Base-by-base conservation (phyloP, 2,113 vertebrate species). In the Halcyon malimbica region DNA sequence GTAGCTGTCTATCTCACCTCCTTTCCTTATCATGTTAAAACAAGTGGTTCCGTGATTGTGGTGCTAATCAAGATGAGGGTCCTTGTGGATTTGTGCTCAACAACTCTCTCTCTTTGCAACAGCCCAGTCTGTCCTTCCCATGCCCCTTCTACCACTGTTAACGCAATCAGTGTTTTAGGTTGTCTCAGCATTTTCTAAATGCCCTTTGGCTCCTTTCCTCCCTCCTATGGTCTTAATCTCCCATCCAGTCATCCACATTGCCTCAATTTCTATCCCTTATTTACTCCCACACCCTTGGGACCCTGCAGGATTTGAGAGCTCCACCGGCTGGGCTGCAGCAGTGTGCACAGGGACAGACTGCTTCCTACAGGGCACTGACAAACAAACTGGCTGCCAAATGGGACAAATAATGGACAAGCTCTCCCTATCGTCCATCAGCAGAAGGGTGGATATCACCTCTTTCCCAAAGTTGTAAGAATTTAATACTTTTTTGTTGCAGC, bases 61-160 rank as follows among this genome's bases (percentile, higher is more conserved):
- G 74, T 87, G 39, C 77, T 96, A 97, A 96, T 94, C 83, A 92
- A 91, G 87, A 95, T 87, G 73, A 92, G 50, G 48, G 53, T 79
- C 93, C 91, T 94, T 91, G 62, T 62, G 93, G 87, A 84, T 87
- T 93, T 91, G 62, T 84, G 62, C 77, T 96, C 69, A 78, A n/a
- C 63, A 92, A n/a, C 50, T 88, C 56, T 11, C 23, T 42, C 29
- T 73, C 48, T 77, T 77, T 92, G 60, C 35, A 59, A 64, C 25
- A 78, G 26, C 48, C 23, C 23, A 67, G 10, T 3, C 5, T 92
- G 91, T 89, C 87, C 91, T 94, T 97, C 64, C 65, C 2, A 1
- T 84, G 56, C 23, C 33, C n/a, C 73, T 79, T 93, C 81, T 75
- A 62, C n/a, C 21, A 42, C 80, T 68, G 25, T 54, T 63, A 74